Conservation (phyloP, 1,140 invertebrate genomes). For the Bacillus rossius region DNA sequence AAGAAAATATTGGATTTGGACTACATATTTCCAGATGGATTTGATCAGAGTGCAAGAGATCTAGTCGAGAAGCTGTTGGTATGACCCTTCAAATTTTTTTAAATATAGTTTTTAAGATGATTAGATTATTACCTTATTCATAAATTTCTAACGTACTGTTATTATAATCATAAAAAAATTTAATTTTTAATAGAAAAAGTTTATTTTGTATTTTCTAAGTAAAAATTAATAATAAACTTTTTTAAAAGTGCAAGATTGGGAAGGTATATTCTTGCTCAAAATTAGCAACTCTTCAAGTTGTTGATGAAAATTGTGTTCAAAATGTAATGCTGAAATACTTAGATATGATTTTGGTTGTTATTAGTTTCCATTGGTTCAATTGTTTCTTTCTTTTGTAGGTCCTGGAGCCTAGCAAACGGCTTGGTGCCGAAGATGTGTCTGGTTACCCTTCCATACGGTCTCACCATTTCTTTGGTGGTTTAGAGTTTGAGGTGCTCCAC, state of each 20-base stretch:
- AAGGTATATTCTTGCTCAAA: too few species aligned
- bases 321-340: too few species aligned
- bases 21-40: slow-evolving; percentile 90
- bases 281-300: too few species aligned
- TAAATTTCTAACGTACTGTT: too few species aligned
- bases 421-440: slow-evolving; percentile 69
- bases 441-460: slow-evolving; percentile 76
- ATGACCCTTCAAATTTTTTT: too few species aligned
- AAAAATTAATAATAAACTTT: background rate
- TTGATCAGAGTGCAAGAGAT: slow-evolving; percentile 75
- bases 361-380: too few species aligned
- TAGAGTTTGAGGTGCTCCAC: slow-evolving; percentile 79
- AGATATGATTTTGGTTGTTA: too few species aligned
- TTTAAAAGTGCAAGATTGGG: background rate
- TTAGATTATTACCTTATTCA: too few species aligned
- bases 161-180: too few species aligned
- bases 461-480: slow-evolving; percentile 79
- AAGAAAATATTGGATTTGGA: slow-evolving; percentile 91
- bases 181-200: too few species aligned
- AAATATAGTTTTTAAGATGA: too few species aligned
- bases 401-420: slow-evolving; percentile 66
- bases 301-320: too few species aligned
- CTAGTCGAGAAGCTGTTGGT: slow-evolving; percentile 84
- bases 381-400: slow-evolving; percentile 49
- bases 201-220: background rate